phyloP scores from a whole-genome alignment of 2,797 vertebrate species.

The Geotrypetes seraphini region DNA sequence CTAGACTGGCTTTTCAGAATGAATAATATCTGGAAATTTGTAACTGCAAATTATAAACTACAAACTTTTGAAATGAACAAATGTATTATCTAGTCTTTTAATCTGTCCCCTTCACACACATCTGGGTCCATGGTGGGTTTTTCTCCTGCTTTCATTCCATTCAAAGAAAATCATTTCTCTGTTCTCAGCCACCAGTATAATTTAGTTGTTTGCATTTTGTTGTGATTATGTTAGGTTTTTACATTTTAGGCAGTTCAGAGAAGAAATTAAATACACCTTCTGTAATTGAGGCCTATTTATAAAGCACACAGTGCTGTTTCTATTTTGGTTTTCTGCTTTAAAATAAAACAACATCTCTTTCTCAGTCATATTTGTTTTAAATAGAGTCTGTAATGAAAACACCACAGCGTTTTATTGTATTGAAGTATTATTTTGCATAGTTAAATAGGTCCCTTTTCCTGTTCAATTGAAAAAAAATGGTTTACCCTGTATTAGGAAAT shows the following conservation, averaged over 20 bases:
- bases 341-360: conserved; percentile 14
- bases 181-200: conserved; percentile 35
- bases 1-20: conserved; percentile 28
- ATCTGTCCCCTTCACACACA: conserved; percentile 17
- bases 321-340: conserved; percentile 22
- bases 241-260: conserved; percentile 14
- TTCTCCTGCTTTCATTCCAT: conserved; percentile 39
- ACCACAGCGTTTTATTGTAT: conserved; percentile 27
- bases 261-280: conserved; percentile 18
- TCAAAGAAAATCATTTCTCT: conserved; percentile 34
- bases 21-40: conserved; percentile 41
- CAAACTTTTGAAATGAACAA: conserved; percentile 21
- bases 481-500: conserved; percentile 41
- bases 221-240: conserved; percentile 26
- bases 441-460: too few relatives aligned
- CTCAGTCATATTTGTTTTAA: conserved; percentile 19
- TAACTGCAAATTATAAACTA: conserved; percentile 19
- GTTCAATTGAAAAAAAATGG: conserved; percentile 20
- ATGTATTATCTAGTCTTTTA: conserved; percentile 14
- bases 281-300: conserved; percentile 7
- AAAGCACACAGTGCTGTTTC: too few relatives aligned
- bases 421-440: conserved; percentile 27
- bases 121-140: conserved; percentile 29
- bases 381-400: conserved; percentile 25
- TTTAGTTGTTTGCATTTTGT: conserved; percentile 32